phyloP scores from a whole-genome alignment of 2,113 vertebrate genomes.

The Solea solea region DNA sequence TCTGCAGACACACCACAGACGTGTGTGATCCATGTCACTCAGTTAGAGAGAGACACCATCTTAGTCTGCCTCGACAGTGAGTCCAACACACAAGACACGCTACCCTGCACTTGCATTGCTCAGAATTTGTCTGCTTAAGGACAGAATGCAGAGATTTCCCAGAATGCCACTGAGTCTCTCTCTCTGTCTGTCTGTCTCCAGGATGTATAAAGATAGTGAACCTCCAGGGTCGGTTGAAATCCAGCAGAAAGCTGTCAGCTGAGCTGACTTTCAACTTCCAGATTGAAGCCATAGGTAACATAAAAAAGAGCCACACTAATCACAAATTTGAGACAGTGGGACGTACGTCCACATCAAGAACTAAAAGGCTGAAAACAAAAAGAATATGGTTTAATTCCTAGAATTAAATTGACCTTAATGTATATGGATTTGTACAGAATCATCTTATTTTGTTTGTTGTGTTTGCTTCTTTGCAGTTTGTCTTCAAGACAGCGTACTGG shows the following conservation, averaged over 20 bases:
- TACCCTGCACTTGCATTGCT: neutral
- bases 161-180: neutral
- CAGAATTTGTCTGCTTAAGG: too few species aligned
- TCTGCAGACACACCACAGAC: slow-evolving; percentile 91
- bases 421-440: neutral
- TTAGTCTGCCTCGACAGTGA: slow-evolving; percentile 97
- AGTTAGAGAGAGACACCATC: slow-evolving; percentile 97
- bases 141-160: neutral
- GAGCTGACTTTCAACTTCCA: slow-evolving; percentile 99
- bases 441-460: neutral
- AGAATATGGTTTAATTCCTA: neutral
- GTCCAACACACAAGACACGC: slow-evolving; percentile 53
- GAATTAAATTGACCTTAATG: neutral
- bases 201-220: slow-evolving; percentile 99
- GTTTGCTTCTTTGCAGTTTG: slow-evolving; percentile 83
- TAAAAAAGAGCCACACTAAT: neutral
- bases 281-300: slow-evolving; percentile 93
- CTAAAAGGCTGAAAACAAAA: too few species aligned
- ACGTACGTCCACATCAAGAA: neutral
- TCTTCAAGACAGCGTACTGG: slow-evolving; percentile 96
- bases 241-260: slow-evolving; percentile 93
- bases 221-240: slow-evolving; percentile 95
- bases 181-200: slow-evolving; percentile 41
- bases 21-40: slow-evolving; percentile 94
- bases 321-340: neutral